Base-by-base conservation (phyloP, 2,888 invertebrate genomes). In the Plusia festucae region DNA sequence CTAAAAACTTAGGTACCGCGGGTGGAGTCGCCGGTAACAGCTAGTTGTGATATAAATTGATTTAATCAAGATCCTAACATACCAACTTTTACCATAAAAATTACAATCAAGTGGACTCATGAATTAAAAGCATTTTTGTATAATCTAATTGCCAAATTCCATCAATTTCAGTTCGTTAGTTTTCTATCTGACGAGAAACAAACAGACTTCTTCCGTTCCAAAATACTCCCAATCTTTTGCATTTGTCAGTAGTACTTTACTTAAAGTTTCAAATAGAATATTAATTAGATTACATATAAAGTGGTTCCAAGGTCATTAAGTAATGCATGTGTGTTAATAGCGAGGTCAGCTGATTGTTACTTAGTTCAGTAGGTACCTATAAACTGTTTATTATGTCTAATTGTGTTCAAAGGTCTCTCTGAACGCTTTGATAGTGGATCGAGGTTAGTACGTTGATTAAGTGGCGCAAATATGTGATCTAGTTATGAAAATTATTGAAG, bases 351-450 rank as follows among this genome's bases (percentile, higher is more conserved):
- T 49, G 70, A 81, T 79, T 77, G 69, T 51, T 22, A 24, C 51
- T 13, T 40, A 59, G 66, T 60, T 72, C 65, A 72, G 32, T 53
- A 32, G 55, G 57, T 70, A 40, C n/a, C 1, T 75, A 75, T 79
- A 65, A 65, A 67, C 53, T 40, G 32, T 65, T 56, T 76, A 78
- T 70, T 71, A 70, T 71, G 60, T 68, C 56, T 81, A 79, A 79
- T 81, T 66, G 69, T 69, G 68, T 62, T 60, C 79, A 79, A 76
- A 81, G 81, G 70, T 81, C 71, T 56, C 11, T 5, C 5, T 66
- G 58, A 46, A 60, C 60, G 70, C 70, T 62, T 61, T 60, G 67
- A 74, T 69, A 56, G 64, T 15, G 44, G 60, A 72, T 58, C 54
- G 67, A 72, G 74, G 72, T 49, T 53, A 51, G 60, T 60, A 13